These are phyloP conservation scores for Emesis russula DNA, from an alignment of 2,888 invertebrate genomes.

Conservation along the genomic window DNA sequence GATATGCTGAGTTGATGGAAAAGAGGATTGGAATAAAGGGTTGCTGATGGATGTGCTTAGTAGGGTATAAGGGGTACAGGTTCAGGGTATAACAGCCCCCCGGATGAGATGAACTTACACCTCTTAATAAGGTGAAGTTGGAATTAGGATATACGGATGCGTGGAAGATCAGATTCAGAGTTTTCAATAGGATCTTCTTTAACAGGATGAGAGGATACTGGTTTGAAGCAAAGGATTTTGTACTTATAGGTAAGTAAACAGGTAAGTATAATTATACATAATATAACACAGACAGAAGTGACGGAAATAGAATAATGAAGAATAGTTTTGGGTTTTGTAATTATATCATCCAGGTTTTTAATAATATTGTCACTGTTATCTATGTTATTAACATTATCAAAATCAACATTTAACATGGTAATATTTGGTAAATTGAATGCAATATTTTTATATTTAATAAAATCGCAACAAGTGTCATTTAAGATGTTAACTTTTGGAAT, in stretches of 20 bases:
- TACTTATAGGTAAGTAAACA: not conserved
- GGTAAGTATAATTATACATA: not conserved
- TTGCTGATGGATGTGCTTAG: too few relatives aligned
- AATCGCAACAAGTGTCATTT: not conserved
- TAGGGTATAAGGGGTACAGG: not conserved
- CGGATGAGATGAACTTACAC: not conserved
- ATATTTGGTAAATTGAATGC: not conserved
- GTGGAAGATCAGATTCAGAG: not conserved
- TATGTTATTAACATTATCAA: not conserved
- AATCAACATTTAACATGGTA: not conserved
- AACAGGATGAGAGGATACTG: not conserved
- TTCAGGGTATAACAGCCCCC: too few relatives aligned
- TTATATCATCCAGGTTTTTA: not conserved
- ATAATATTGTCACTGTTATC: not conserved
- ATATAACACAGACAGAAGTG: not conserved
- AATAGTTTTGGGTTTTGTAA: too few relatives aligned
- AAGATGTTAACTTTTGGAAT: not conserved
- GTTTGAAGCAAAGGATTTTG: not conserved
- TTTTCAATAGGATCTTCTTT: not conserved
- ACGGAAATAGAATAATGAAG: too few relatives aligned
- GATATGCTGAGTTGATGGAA: not conserved
- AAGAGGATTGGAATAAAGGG: too few relatives aligned
- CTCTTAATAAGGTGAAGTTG: too few relatives aligned
- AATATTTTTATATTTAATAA: not conserved
- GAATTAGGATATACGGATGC: not conserved